A percentile compares a stretch with the other conserved stretches of the same genome.
phyloP scores from a whole-genome alignment of 64 coral and sea anemone species.

The Pocillopora verrucosa region DNA sequence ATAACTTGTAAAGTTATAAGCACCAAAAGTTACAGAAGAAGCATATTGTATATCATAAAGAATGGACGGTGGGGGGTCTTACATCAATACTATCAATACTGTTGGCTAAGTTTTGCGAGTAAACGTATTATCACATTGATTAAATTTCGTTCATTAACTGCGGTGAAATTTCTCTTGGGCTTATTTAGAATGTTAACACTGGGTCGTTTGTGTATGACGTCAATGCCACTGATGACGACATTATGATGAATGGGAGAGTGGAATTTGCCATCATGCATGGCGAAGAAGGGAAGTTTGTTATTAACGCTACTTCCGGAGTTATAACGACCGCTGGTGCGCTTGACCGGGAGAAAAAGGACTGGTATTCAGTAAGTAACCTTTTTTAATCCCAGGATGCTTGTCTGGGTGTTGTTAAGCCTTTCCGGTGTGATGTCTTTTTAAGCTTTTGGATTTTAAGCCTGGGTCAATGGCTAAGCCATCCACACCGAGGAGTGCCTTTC shows the following conservation, averaged over 20 bases:
- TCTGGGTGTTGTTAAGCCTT: too few species aligned
- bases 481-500: too few species aligned
- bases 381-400: too few species aligned
- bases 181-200: slow-evolving; percentile 54
- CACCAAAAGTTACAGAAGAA: background rate
- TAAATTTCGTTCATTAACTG: background rate
- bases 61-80: too few species aligned
- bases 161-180: background rate
- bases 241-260: slow-evolving; percentile 51
- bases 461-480: too few species aligned
- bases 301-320: slow-evolving; percentile 64
- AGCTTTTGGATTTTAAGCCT: too few species aligned
- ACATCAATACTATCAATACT: too few species aligned
- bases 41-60: too few species aligned
- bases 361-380: slow-evolving; percentile 55
- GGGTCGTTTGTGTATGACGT: slow-evolving; percentile 75
- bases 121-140: background rate
- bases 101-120: too few species aligned
- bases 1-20: background rate
- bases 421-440: too few species aligned
- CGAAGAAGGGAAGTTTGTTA: slow-evolving; percentile 55
- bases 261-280: slow-evolving; percentile 87
- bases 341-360: slow-evolving; percentile 63
- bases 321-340: slow-evolving; percentile 61
- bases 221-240: slow-evolving; percentile 77